Percentiles rank a stretch among this genome's conserved stretches.
These are phyloP conservation scores for Hydrotaea cyrtoneurina DNA, from an alignment of 2,888 invertebrate species.

Conservation along the genomic window DNA sequence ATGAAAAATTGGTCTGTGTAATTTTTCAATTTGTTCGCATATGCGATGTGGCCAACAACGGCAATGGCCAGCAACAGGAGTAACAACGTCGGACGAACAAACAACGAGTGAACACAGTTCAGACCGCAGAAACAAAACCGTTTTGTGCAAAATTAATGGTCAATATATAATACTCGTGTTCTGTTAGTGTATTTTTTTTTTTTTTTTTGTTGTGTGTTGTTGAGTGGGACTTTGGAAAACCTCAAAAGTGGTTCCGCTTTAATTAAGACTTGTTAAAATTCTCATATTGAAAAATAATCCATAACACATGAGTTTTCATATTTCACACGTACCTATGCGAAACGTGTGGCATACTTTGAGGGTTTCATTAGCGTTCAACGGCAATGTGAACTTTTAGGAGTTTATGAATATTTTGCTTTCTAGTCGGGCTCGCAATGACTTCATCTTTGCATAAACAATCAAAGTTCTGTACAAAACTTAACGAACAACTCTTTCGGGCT, in stretches of 20 bases:
- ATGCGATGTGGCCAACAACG: background rate
- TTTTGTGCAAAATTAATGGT: conserved; percentile 60
- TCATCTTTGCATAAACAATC: conserved; percentile 21
- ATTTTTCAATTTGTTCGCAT: conserved; percentile 62
- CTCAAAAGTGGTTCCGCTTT: conserved; percentile 39
- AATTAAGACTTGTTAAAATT: conserved; percentile 45
- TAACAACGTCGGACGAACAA: no score
- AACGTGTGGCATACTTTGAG: conserved; percentile 40
- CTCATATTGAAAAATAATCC: background rate
- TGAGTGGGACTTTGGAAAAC: background rate
- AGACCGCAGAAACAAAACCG: conserved; percentile 52
- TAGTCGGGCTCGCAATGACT: background rate
- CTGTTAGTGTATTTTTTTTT: conserved; percentile 32
- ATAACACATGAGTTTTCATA: background rate
- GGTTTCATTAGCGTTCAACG: conserved; percentile 19
- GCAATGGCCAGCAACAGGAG: background rate
- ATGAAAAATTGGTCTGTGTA: conserved; percentile 61
- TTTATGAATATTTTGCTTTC: background rate
- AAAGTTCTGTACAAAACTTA: conserved; percentile 1
- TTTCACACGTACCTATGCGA: background rate
- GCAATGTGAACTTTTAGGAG: conserved; percentile 16
- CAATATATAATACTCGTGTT: conserved; percentile 30
- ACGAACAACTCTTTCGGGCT: background rate
- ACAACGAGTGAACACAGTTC: conserved; percentile 14
- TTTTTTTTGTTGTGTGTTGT: conserved; percentile 14